Evolutionary conservation across 1,140 invertebrate species (phyloP).

Genomic region (Drosophila cardini): DNA sequence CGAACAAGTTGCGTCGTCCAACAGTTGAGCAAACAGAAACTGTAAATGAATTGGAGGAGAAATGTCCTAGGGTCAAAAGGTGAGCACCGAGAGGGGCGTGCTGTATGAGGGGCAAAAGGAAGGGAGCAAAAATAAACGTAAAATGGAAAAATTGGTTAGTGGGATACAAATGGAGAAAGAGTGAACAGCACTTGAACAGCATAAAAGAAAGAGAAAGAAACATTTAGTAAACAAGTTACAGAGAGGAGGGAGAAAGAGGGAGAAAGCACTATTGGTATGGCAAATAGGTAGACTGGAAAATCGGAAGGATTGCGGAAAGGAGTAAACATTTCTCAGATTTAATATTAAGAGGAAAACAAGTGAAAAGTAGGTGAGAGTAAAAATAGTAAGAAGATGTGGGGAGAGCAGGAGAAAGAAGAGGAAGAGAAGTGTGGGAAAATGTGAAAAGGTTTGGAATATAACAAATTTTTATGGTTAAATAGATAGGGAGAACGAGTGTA

Average conservation of each 20-base stretch:
- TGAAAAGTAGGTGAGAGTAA: too few species aligned
- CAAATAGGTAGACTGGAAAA: too few species aligned
- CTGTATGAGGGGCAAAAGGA: too few species aligned
- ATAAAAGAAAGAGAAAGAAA: background rate
- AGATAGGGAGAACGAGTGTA: background rate
- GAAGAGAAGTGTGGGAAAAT: too few species aligned
- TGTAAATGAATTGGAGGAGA: conserved; percentile 32
- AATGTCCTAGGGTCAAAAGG: conserved; percentile 19
- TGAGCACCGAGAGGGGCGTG: background rate
- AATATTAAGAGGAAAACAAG: too few species aligned
- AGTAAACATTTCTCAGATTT: too few species aligned
- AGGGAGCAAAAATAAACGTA: background rate
- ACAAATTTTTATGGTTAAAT: background rate
- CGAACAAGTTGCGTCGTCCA: conserved; percentile 31
- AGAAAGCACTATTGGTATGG: too few species aligned
- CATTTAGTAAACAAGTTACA: background rate
- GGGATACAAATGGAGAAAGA: background rate
- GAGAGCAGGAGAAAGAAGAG: background rate
- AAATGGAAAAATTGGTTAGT: background rate
- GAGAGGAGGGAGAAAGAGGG: background rate
- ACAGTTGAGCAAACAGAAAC: conserved; percentile 38
- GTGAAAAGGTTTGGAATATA: too few species aligned
- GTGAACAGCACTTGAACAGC: background rate
- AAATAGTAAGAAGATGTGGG: background rate
- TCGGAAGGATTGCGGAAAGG: too few species aligned